Base-by-base conservation (phyloP, 2,888 invertebrate species). In the Cloeon dipterum region DNA sequence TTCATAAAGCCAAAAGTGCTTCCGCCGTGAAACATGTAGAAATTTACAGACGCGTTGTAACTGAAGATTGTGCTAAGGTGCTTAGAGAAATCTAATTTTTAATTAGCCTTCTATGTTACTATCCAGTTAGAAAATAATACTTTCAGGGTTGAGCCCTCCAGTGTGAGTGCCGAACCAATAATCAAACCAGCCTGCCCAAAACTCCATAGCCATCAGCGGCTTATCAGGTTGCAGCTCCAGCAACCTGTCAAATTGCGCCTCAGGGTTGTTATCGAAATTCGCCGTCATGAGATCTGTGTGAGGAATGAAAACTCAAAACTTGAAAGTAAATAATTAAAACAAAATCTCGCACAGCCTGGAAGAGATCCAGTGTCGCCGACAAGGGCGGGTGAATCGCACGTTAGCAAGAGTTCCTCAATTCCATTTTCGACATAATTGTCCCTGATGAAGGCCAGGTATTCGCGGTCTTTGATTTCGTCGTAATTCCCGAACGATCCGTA, bases 11-110 rank as follows among this genome's bases (percentile, higher is more conserved):
- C 82, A 50, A 75, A 82, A 50, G 82, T 88, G 1, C 81, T 79
- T 35, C 91, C 89, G 11, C 91, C 91, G 48, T 73, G 75, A 56
- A 86, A 88, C 78, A 91, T 83, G 52, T 89, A 93, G 46, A 89
- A 70, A 49, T 85, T 91, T 25, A 89, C 70, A 35, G 74, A 70
- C 7, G 67, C 66, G 38, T 58, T 57, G 19, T 49, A 32, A 17
- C 34, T 38, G 18, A 38, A 25, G 34, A 38, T 38, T 4, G 18
- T 34, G 1, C 42, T 26, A 14, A 59, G 44, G 45, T 57, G 54
- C 38, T 51, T 43, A 5, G 49, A 48, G 8, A 59, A 38, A 16
- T 34, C 38, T 38, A 23, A 23, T n/a, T n/a, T n/a, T n/a, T n/a
- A n/a, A n/a, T n/a, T n/a, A n/a, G n/a, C n/a, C n/a, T n/a, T n/a